Percentiles rank a stretch among this genome's conserved stretches.
phyloP scores from a whole-genome alignment of 2,113 vertebrate species.

The Chloropsis hardwickii region DNA sequence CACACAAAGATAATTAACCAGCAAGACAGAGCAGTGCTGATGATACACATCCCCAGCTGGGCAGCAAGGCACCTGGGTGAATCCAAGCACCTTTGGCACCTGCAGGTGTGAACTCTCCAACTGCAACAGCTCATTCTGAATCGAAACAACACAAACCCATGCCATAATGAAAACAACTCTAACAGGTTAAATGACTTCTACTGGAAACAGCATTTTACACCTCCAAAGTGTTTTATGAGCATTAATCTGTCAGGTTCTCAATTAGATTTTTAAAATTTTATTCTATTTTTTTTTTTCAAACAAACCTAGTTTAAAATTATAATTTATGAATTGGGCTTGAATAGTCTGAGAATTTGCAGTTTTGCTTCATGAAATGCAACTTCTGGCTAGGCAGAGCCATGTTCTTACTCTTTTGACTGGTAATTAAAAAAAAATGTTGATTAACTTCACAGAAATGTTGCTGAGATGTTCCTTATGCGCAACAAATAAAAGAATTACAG shows the following conservation, averaged over 20 bases:
- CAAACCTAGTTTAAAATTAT: neutral
- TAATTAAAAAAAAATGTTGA: neutral
- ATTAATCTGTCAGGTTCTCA: neutral
- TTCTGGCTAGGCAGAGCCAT: neutral
- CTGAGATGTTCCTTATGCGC: neutral
- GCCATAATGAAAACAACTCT: fast-evolving
- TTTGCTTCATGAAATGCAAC: neutral
- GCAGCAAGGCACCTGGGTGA: neutral
- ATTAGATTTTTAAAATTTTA: neutral
- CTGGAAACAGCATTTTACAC: neutral
- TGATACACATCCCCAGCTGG: neutral
- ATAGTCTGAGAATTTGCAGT: neutral
- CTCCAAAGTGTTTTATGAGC: neutral
- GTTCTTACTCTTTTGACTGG: neutral
- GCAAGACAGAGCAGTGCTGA: neutral
- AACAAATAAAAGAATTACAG: neutral
- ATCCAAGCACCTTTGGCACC: neutral
- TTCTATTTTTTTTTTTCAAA: neutral
- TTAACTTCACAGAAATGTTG: neutral
- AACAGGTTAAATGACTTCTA: neutral
- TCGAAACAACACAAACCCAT: neutral
- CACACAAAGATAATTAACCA: conserved; percentile 1
- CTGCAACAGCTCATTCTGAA: neutral
- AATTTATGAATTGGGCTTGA: neutral
- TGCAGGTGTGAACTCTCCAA: fast-evolving